Base-by-base conservation (phyloP, 2,113 vertebrate species). In the Microtus ochrogaster region DNA sequence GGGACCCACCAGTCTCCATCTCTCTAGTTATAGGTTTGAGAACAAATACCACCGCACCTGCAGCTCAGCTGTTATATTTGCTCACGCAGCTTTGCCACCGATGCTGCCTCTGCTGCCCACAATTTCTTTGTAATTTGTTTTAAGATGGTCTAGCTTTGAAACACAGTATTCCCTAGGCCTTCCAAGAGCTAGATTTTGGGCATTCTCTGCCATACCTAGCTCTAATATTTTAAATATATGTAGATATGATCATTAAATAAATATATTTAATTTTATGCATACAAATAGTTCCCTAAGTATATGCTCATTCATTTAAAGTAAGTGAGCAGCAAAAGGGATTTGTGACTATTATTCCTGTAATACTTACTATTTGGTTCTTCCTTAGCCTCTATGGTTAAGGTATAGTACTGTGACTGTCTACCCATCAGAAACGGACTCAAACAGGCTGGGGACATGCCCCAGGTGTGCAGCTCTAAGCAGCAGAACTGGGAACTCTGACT, bases 401-500 rank as follows among this genome's bases (percentile, higher is more conserved):
- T 3, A 10, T 26, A 14, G 17, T 30, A 28, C 2, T 19, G 39
- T 10, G 4, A 3, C 13, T 6, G 11, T 12, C 17, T 22, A 5
- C 47, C 44, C 3, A 1, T 1, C 19, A 12, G 66, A 36, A 66
- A 33, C 61, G 36, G 55, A 58, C 30, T 6, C 33, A 12, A n/a
- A 44, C 49, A 21, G 16, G 30, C n/a, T 21, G 58, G 21, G 4
- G 17, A 39, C 6, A 4, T 16, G 9, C 19, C 49, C 49, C 14
- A 4, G 55, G 39, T 4, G 7, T 2, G 0, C 0, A 1, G 33
- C 2, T 58, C 14, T 72, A 0, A 7, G 12, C 1, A 36, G 66
- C 0, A 28, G 10, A 12, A 24, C 28, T 3, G 4, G 44, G 28
- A 6, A 0, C 0, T 4, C 44, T 9, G 4, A 5, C 52, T 36